Conservation (phyloP, 2,113 vertebrate genomes). For the Serilophus lunatus region DNA sequence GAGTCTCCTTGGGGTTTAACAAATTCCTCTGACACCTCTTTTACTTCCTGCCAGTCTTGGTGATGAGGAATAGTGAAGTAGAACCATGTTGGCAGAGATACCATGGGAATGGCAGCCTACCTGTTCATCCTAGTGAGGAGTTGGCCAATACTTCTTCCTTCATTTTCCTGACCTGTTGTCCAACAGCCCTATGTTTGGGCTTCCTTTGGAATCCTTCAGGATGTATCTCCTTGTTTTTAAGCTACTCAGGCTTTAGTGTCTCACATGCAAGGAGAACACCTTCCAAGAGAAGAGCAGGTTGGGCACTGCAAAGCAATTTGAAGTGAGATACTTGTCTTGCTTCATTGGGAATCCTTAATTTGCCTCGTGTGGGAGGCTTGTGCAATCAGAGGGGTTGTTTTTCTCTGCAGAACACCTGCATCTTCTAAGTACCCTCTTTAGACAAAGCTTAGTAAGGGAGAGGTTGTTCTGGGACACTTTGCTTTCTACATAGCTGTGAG, state of each 20-base stretch:
- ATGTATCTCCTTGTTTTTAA: neutral
- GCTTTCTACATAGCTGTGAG: neutral
- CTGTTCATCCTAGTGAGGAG: neutral
- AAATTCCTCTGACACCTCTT: neutral
- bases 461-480: neutral
- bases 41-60: neutral
- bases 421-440: neutral
- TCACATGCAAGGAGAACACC: neutral
- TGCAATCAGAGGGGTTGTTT: neutral
- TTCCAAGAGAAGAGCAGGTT: neutral
- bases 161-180: neutral
- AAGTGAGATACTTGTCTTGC: neutral
- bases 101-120: neutral
- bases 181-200: neutral
- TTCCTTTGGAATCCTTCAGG: neutral
- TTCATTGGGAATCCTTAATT: neutral
- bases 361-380: neutral
- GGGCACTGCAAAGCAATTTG: neutral
- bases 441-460: neutral
- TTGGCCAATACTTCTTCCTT: neutral
- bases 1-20: neutral
- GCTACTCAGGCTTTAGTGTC: neutral
- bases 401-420: neutral
- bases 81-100: neutral
- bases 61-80: neutral